Evolutionary conservation across 2,888 invertebrate species (phyloP), one percentile per base, ranked within the genome.

Genomic region (Drosophila nigricruria): DNA sequence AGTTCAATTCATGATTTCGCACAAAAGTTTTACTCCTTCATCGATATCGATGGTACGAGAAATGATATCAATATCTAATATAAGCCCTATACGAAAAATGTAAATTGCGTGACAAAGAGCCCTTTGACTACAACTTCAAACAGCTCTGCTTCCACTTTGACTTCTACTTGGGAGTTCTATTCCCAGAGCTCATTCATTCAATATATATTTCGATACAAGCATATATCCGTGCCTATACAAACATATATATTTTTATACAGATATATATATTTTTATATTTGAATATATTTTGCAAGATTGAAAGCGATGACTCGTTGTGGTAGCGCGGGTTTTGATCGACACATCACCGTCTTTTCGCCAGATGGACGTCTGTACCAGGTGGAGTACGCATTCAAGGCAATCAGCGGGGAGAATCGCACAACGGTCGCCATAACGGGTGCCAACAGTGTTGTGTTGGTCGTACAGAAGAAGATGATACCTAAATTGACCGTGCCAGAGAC

Each of bases 321-420:
- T 8, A 6, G 12, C 0, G n/a, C 38, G 2, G 53, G 53, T 10
- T 25, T 45, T 9, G 45, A 58, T 1, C 18, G 36, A 5, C 12
- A 18, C 1, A 16, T 47, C 5, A 47, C 27, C 18, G 5, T 58
- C 10, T 58, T 58, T 5, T 58, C 58, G 20, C 36, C 36, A 18
- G 47, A 20, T 1, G 58, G 58, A 2, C 18, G 36, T 1, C 58
- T 47, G 9, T 20, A 3, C 18, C 58, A 58, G 45, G 27, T 58
- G 36, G 36, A 58, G 4, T 47, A 47, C 27, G 25, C 58, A 0
- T 4, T n/a, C 5, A 10, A 4, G 16, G 47, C 58, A 6, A 1
- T 58, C 16, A 1, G 3, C 0, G 0, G 16, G 20, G 58, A 58
- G 0, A 47, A 36, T 2, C 9, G 18, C 9, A 58, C 58, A 20